Percentiles rank a stretch among this genome's conserved stretches.
Conservation (phyloP, 2,113 vertebrate species). For the Elaphurus davidianus region DNA sequence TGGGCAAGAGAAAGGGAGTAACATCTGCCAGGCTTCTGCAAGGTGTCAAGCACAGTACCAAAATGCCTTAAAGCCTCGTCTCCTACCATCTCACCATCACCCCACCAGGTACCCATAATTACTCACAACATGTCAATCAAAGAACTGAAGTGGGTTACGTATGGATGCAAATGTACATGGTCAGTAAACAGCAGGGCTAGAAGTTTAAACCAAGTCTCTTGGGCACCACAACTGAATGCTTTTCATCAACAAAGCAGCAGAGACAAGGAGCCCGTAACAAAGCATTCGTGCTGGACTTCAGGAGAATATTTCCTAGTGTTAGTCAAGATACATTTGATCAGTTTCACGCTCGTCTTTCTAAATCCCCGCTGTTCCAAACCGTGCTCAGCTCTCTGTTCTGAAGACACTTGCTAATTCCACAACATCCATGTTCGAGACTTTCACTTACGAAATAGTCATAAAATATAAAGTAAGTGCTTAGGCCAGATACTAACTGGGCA, state of each 20-base stretch:
- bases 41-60: not conserved
- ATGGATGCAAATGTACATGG: not conserved
- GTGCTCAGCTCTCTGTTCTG: not conserved
- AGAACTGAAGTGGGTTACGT: not conserved
- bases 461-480: not conserved
- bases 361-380: not conserved
- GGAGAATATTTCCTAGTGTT: not conserved
- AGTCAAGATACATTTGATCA: not conserved
- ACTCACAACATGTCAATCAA: not conserved
- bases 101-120: not conserved
- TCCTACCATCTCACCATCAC: not conserved
- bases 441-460: not conserved
- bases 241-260: not conserved
- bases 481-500: not conserved
- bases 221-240: not conserved
- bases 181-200: not conserved
- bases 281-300: not conserved
- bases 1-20: not conserved
- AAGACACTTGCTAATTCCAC: not conserved
- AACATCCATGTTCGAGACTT: not conserved
- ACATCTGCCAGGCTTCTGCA: not conserved
- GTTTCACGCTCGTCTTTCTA: not conserved
- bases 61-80: not conserved
- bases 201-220: not conserved
- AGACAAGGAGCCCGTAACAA: not conserved